Evolutionary conservation across 2,888 invertebrate species (phyloP).

Genomic region (Sericinus montela): DNA sequence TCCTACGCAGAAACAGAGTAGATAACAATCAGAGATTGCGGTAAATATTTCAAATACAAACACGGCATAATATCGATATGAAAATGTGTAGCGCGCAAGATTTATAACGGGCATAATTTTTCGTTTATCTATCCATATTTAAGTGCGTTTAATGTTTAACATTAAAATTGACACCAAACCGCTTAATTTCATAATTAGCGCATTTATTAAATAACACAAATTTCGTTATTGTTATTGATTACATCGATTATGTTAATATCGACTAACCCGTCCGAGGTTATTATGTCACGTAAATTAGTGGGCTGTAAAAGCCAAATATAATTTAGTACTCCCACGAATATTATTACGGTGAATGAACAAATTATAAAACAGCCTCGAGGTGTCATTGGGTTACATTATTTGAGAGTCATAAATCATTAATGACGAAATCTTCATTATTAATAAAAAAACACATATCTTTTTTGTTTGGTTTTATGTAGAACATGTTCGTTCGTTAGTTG

Average conservation of each 20-base stretch:
- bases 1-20: slow-evolving; percentile 29
- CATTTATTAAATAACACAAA: slow-evolving; percentile 8
- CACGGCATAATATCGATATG: too few relatives aligned
- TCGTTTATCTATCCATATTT: too few relatives aligned
- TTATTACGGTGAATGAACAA: not conserved
- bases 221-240: slow-evolving; percentile 12
- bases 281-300: slow-evolving; percentile 15
- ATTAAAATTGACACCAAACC: not conserved
- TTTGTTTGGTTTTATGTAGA: not conserved
- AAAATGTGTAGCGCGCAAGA: too few relatives aligned
- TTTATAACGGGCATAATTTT: too few relatives aligned
- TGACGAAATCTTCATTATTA: not conserved
- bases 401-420: not conserved
- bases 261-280: slow-evolving; percentile 4
- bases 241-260: slow-evolving; percentile 13
- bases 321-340: slow-evolving; percentile 4
- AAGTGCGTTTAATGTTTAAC: not conserved
- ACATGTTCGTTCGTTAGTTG: not conserved
- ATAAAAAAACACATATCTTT: not conserved
- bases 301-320: slow-evolving; percentile 6
- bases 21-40: not conserved
- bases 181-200: slow-evolving; percentile 6
- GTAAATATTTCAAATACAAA: too few relatives aligned
- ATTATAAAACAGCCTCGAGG: not conserved
- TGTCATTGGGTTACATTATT: not conserved